These are phyloP conservation scores for Gorsachius goisagi DNA, from an alignment of 2,113 vertebrate species.

Conservation along the genomic window DNA sequence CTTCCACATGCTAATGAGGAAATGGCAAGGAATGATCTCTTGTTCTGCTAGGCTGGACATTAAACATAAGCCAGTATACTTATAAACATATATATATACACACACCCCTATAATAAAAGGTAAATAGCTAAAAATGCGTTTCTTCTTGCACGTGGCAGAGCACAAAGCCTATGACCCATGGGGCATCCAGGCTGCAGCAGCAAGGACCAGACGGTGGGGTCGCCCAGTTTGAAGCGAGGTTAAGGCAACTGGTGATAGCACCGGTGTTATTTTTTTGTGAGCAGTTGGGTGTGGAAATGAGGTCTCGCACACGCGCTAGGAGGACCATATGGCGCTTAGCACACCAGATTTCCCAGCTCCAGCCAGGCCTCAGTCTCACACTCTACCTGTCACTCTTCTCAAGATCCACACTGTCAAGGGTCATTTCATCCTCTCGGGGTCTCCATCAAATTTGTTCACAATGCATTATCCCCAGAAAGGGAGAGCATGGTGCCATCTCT, in stretches of 20 bases:
- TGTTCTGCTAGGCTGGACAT: neutral
- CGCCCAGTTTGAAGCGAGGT: neutral
- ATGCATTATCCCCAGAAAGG: neutral
- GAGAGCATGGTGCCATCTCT: neutral
- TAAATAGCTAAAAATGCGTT: neutral
- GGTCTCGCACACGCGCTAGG: neutral
- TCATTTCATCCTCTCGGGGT: constrained; percentile 5
- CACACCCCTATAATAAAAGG: too few relatives aligned
- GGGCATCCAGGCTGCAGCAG: neutral
- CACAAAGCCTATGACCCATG: neutral
- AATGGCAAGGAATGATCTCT: neutral
- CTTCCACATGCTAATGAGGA: neutral
- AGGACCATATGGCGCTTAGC: constrained; percentile 51
- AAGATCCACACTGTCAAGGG: constrained; percentile 9
- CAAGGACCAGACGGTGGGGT: constrained; percentile 29
- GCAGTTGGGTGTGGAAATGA: constrained; percentile 59
- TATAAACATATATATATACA: neutral
- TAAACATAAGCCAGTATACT: neutral
- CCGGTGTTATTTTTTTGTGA: constrained; percentile 22
- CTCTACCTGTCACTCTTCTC: constrained; percentile 56
- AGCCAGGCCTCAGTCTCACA: constrained; percentile 67
- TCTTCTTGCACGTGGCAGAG: neutral
- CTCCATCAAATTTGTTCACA: constrained; percentile 19
- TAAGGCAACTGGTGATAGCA: constrained; percentile 32
- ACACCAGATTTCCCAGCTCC: constrained; percentile 61